These are phyloP conservation scores for Calycopis cecrops DNA, from an alignment of 1,140 invertebrate species.

Conservation along the genomic window DNA sequence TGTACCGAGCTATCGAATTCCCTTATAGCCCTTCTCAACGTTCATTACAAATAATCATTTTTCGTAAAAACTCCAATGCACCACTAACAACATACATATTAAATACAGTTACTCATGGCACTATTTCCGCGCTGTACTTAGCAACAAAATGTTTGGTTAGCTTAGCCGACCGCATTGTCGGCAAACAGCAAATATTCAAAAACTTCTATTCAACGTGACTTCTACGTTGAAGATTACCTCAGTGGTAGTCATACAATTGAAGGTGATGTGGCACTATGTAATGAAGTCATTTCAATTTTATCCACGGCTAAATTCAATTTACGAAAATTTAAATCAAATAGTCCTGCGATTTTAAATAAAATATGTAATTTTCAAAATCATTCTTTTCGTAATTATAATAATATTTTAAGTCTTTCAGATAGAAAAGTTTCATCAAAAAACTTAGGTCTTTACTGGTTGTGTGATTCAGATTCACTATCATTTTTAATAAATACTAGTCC, in stretches of 20 bases:
- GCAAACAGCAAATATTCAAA: slow-evolving; percentile 3
- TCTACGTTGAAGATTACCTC: slow-evolving; percentile 69
- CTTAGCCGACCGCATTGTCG: slow-evolving; percentile 28
- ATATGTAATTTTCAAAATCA: slow-evolving; percentile 11
- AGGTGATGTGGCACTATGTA: slow-evolving; percentile 9
- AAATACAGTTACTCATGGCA: too few species aligned
- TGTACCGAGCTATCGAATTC: slow-evolving; percentile 17
- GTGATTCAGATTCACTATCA: slow-evolving; percentile 23
- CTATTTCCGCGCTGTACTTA: too few species aligned
- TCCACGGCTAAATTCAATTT: slow-evolving; percentile 22
- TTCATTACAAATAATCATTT: slow-evolving; percentile 18
- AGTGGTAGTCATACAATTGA: slow-evolving; percentile 32
- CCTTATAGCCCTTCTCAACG: slow-evolving; percentile 16
- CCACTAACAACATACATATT: too few species aligned
- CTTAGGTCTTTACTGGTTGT: slow-evolving; percentile 33
- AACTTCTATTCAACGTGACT: slow-evolving; percentile 38
- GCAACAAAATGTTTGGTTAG: too few species aligned
- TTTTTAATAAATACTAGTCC: slow-evolving; percentile 15
- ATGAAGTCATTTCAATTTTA: slow-evolving; percentile 14
- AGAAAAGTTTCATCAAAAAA: slow-evolving; percentile 22
- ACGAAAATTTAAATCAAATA: slow-evolving; percentile 29
- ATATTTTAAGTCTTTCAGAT: too few species aligned
- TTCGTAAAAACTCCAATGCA: slow-evolving; percentile 12
- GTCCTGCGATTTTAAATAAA: slow-evolving; percentile 14
- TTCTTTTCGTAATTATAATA: too few species aligned